Evolutionary conservation across 2,797 vertebrate species (phyloP), one percentile per base, ranked within the genome.

Genomic region (Harpagifer antarcticus): DNA sequence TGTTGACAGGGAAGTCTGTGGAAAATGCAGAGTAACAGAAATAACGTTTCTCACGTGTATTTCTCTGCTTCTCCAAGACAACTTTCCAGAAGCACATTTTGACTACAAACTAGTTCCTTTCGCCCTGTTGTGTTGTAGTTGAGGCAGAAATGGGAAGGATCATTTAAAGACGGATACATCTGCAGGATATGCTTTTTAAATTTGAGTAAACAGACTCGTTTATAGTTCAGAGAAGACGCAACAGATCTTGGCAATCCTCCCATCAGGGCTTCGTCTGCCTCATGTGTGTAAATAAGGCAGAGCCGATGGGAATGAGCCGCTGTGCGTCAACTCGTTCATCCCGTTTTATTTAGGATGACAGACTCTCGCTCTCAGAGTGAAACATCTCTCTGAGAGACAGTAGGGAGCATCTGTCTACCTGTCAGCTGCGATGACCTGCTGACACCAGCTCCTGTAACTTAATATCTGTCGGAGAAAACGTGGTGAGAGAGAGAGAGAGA

Each of bases 281-380:
- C 76, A 94, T 82, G 86, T 94, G 94, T 93, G 93, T 93, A 93
- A 94, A 94, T 92, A 85, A 92, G 89, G 71, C 81, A 66, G 63
- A 87, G 84, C 84, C 77, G 59, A 92, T 92, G 90, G 90, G 94
- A 94, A 94, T 91, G 83, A 90, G 83, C 80, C 72, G n/a, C 86
- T 62, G 74, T 70, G 81, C 92, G 82, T 92, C 91, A 66, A 69
- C 73, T 67, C 27, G 27, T 27, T 27, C 27, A 5, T 80, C 71
- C 74, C 61, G 47, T 60, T 55, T 76, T 76, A 63, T 69, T 78
- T 65, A 68, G 65, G 48, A 20, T 19, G 47, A 19, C 19, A 54
- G 70, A 42, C 16, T n/a, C 58, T 17, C 10, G 8, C 13, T 40
- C 16, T 44, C 45, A 54, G 54, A 69, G 27, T 59, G 43, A 59